Conservation (phyloP, 2,888 invertebrate genomes). For the Caradrina kadenii region DNA sequence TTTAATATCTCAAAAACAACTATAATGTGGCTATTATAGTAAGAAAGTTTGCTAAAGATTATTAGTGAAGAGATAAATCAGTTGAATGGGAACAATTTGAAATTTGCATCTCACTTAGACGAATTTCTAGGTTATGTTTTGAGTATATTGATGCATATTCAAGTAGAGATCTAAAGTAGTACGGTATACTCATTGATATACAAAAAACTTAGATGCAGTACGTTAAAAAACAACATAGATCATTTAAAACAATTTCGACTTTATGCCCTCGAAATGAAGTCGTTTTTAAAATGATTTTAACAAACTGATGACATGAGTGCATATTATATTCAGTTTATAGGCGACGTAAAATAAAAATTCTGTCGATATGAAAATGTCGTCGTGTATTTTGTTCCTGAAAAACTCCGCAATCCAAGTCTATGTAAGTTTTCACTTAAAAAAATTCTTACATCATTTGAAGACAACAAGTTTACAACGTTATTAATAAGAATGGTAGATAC, state of each 20-base stretch:
- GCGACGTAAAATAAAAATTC: no score
- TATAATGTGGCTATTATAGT: constrained; percentile 27
- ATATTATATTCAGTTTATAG: no score
- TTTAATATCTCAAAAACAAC: constrained; percentile 34
- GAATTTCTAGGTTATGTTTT: constrained; percentile 35
- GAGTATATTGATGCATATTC: constrained; percentile 10
- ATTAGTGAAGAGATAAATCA: constrained; percentile 30
- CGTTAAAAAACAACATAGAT: no score
- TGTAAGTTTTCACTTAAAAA: background rate
- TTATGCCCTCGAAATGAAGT: no score
- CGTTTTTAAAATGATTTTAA: no score
- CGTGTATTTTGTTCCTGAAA: background rate
- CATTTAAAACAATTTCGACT: no score
- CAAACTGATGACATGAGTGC: no score
- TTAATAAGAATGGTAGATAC: background rate
- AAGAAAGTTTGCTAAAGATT: constrained; percentile 40
- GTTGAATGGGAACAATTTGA: constrained; percentile 29
- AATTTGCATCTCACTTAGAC: constrained; percentile 22
- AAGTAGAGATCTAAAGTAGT: constrained; percentile 5
- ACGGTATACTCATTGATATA: no score
- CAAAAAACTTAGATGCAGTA: no score
- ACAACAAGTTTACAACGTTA: background rate
- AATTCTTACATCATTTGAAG: background rate
- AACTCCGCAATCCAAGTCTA: background rate
- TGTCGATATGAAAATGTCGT: no score